Evolutionary conservation across 2,888 invertebrate species (phyloP).

Genomic region (Pristionchus maxplancki): DNA sequence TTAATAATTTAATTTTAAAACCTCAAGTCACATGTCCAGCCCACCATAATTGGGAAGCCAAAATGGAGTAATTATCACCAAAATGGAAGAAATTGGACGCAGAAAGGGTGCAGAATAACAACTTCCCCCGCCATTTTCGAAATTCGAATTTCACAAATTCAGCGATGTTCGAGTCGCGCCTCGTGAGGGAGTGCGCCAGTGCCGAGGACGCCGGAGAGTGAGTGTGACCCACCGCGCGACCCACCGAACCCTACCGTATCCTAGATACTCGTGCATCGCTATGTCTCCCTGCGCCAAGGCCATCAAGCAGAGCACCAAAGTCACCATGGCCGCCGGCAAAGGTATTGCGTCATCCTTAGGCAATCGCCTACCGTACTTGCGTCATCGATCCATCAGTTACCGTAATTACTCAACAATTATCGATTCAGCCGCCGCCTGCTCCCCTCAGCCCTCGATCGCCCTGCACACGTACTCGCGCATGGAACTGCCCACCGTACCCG

Average conservation of each 20-base stretch:
- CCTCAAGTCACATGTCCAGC: not conserved
- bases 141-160: not conserved
- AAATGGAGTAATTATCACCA: not conserved
- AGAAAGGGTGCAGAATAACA: not conserved
- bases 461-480: constrained; percentile 6
- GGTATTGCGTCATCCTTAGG: constrained; percentile 30
- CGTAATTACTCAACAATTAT: too few relatives aligned
- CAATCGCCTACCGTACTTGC: not conserved
- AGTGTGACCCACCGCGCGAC: constrained; percentile 14
- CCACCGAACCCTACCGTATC: not conserved
- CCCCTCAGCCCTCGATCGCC: not conserved
- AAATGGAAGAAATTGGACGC: not conserved
- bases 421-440: not conserved
- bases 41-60: not conserved
- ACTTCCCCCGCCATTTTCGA: not conserved
- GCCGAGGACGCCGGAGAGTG: constrained; percentile 24
- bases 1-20: not conserved
- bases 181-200: constrained; percentile 15
- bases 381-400: too few relatives aligned
- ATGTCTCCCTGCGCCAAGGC: constrained; percentile 10
- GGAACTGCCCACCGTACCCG: not conserved
- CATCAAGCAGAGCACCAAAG: constrained; percentile 10
- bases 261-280: constrained; percentile 10
- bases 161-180: constrained; percentile 19
- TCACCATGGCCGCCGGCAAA: not conserved